Evolutionary conservation across 2,888 invertebrate genomes (phyloP), one percentile per base, ranked within the genome.

Genomic region (Eretmocerus hayati): DNA sequence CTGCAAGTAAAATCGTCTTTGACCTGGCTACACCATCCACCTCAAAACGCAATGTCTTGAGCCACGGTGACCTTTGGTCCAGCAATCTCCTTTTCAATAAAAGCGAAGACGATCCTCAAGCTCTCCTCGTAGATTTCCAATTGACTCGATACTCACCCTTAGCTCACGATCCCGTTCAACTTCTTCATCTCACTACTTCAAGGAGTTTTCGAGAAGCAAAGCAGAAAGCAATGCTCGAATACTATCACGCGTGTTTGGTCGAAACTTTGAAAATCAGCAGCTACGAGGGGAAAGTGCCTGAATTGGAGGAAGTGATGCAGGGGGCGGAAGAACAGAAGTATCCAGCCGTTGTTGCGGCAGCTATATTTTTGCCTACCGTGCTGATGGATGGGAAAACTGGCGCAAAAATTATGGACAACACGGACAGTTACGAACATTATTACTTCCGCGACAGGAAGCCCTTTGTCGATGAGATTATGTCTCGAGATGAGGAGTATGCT

Each of bases 11-110:
- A 2, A 33, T 53, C 4, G 48, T 66, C 5, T 61, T 55, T 26
- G 52, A 55, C 35, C 16, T 50, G 11, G 13, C 19, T n/a, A 2
- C 4, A 16, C 45, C 50, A 5, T 81, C 16, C 71, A 81, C 69
- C 9, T 41, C 8, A 1, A 50, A 48, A 16, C 30, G 44, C 22
- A 53, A 53, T 81, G 53, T 53, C 3, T 9, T 50, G 5, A 36
- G 36, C 20, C 53, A 53, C 31, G 53, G 50, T 11, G 50, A 53
- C 26, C 35, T 53, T 6, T 53, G 53, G 53, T 42, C 45, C 31
- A 45, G 23, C 21, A 53, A 53, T 18, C 3, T 53, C 2, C 13
- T 53, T 11, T 53, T 53, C 33, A 31, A 48, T 15, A 21, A 9
- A 11, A 9, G 8, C 8, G 26, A 26, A 6, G n/a, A n/a, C n/a